Evolutionary conservation across 2,888 invertebrate genomes (phyloP), one percentile per base, ranked within the genome.

Genomic region (Brachyptera risi): DNA sequence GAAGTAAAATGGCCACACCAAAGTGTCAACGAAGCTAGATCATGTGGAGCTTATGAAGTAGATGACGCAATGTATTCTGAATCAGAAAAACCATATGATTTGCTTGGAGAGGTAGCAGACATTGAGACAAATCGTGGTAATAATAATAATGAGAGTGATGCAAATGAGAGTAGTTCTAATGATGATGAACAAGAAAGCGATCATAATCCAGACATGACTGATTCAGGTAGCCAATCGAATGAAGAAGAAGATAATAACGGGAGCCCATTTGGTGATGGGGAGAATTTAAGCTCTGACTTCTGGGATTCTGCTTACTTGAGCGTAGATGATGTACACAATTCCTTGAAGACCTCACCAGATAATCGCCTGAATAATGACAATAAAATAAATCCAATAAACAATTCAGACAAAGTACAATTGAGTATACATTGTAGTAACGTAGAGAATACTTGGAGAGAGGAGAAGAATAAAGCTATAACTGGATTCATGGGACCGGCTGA

Each of bases 271-370:
- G 40, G 3, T 15, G 9, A 40, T 40, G 40, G 38, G 7, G 21
- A 27, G 9, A 49, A 57, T n/a, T 7, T 47, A 1, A 62, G 42
- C 21, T 49, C 40, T 4, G 60, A 47, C 7, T 74, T 74, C 63
- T 78, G 79, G 77, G 80, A 80, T 71, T 80, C 80, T 7, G 80
- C 80, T 11, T 80, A 80, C 67, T 78, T 80, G 66, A 80, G 80
- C 72, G 79, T 80, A 64, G 80, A 80, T 66, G 80, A 80, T 62
- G 76, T 71, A 65, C 78, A 74, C 67, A 74, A 75, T 68, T 75
- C 77, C 5, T 31, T 57, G n/a, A 49, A 57, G 15, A 38, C 54
- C 7, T 59, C 27, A 19, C 75, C 79, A 38, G 79, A 79, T 9
- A 37, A 50, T 24, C 26, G 50, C 1, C 3, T 23, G 7, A 26